Base-by-base conservation (phyloP, 92 coral and sea anemone genomes). In the Porites evermanni region DNA sequence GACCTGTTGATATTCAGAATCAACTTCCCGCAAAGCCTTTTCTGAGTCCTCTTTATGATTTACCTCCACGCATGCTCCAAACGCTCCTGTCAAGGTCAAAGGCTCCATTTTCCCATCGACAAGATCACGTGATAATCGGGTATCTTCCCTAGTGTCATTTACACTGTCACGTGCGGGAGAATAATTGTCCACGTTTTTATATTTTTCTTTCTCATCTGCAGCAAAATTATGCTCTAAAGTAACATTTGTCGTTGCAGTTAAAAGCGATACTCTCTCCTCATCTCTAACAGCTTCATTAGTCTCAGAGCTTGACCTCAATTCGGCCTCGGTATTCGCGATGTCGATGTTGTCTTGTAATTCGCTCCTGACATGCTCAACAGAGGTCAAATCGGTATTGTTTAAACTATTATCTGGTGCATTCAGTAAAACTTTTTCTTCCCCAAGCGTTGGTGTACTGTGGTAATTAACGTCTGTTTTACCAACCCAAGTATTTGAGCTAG, bases 11-110 rank as follows among this genome's bases (percentile, higher is more conserved):
- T 18, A 73, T 24, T 72, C 79, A 19, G 73, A 83, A 63, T 73
- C 87, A 83, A 83, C 52, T 64, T 83, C 74, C 74, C 32, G 72
- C 80, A 75, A 73, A 24, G 87, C 63, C 47, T 83, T 74, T 63
- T 74, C 72, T 29, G 80, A 21, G 50, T 83, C 87, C n/a, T 74
- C 73, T 64, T 16, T 61, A 70, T 59, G 16, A 21, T 63, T 63
- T 51, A 44, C 73, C 52, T 64, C 80, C 51, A 72, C 87, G 87
- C 87, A 83, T 21, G 87, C 70, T 0, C 80, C 80, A 81, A 5
- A 77, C 17, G 32, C 53, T 81, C 38, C 78, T 9, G 54, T 75
- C 11, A 1, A 64, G 14, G 63, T 64, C 14, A 50, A 32, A 8
- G 16, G 11, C 20, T n/a, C 19, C 47, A 24, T 54, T 52, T 59